phyloP scores from a whole-genome alignment of 2,797 vertebrate species.

The Rhabdomys pumilio region DNA sequence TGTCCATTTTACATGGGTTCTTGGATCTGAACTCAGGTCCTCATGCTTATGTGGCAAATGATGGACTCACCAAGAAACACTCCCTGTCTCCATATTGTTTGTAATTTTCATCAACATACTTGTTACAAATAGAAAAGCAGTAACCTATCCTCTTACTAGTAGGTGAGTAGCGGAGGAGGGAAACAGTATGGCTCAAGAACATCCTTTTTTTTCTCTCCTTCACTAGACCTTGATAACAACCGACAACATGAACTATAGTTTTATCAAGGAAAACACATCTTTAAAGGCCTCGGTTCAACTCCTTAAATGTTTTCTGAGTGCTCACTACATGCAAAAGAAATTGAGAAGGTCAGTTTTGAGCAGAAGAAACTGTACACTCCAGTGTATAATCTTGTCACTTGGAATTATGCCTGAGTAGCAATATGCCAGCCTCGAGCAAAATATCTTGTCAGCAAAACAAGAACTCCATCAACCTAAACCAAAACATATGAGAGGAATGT shows the following conservation, averaged over 20 bases:
- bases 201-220: background rate
- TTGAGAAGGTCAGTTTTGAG: slow-evolving; percentile 51
- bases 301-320: slow-evolving; percentile 2
- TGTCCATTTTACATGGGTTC: background rate
- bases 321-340: slow-evolving; percentile 58
- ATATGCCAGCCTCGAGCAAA: slow-evolving; percentile 65
- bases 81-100: background rate
- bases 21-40: background rate
- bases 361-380: background rate
- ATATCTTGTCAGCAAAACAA: slow-evolving; percentile 72
- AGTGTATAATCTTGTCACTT: slow-evolving; percentile 61
- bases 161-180: background rate
- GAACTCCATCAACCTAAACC: slow-evolving; percentile 57
- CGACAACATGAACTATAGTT: background rate
- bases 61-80: background rate
- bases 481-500: slow-evolving; percentile 73
- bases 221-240: background rate
- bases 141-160: background rate
- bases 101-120: slow-evolving; percentile 6
- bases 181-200: background rate
- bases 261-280: slow-evolving; percentile 8
- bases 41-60: background rate
- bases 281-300: background rate
- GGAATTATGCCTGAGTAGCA: slow-evolving; percentile 67
- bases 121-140: slow-evolving; percentile 24